phyloP scores from a whole-genome alignment of 37 sponge, comb jelly and placozoan genomes.

The Hexactinellida sp. region DNA sequence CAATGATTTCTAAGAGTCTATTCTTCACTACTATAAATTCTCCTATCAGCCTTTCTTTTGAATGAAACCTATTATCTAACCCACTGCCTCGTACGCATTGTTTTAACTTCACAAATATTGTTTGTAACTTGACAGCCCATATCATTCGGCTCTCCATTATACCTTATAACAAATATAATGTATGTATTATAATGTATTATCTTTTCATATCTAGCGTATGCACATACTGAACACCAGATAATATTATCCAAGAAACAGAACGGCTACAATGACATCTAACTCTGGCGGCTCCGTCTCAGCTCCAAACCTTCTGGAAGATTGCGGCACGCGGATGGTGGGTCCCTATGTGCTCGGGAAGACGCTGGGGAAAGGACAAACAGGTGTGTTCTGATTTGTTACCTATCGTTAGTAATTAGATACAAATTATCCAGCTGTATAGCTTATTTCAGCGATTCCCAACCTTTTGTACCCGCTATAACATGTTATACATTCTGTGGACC shows the following conservation, averaged over 20 bases:
- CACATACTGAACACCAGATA: neutral
- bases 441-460: no score
- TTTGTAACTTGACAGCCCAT: neutral
- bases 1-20: neutral
- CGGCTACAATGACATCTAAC: neutral
- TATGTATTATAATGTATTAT: neutral
- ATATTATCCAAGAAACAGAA: neutral
- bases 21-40: neutral
- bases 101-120: neutral
- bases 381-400: conserved; percentile 31
- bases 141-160: neutral
- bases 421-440: neutral
- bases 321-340: conserved; percentile 49
- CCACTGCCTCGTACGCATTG: neutral
- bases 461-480: no score
- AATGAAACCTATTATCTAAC: neutral
- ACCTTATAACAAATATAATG: neutral
- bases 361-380: conserved; percentile 90
- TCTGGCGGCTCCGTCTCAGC: neutral
- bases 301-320: conserved; percentile 19
- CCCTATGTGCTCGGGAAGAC: conserved; percentile 79
- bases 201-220: neutral
- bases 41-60: neutral
- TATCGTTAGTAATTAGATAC: neutral
- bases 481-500: no score